These are phyloP conservation scores for Phytoseiulus persimilis DNA, from an alignment of 2,888 invertebrate genomes.

Conservation along the genomic window DNA sequence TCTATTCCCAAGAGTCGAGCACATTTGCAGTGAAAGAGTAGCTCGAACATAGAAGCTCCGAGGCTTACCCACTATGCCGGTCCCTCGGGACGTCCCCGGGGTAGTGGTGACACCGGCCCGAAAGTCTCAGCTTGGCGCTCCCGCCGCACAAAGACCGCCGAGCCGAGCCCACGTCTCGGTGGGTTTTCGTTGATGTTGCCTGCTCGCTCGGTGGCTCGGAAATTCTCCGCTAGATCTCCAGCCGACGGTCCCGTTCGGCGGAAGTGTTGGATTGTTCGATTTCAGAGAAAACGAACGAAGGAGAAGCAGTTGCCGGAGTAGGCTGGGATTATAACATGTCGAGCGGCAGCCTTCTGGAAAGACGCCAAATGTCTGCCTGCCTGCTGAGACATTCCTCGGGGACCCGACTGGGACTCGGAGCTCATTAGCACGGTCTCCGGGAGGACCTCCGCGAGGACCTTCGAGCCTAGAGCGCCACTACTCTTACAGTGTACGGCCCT, in stretches of 20 bases:
- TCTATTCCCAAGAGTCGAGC: constrained; percentile 36
- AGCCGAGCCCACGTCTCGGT: background rate
- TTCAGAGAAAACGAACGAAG: background rate
- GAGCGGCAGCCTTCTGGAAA: background rate
- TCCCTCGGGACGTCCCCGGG: constrained; percentile 33
- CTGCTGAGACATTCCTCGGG: background rate
- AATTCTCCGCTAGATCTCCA: too few species aligned
- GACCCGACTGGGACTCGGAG: constrained; percentile 9
- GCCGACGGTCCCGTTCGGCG: too few species aligned
- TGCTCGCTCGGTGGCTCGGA: background rate
- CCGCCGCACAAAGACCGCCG: background rate
- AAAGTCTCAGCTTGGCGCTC: background rate
- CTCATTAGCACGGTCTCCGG: constrained; percentile 28
- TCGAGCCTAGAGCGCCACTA: constrained; percentile 11
- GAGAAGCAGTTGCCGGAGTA: background rate
- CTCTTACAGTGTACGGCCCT: constrained; percentile 33
- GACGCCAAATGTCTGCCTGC: background rate
- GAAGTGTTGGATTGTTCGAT: background rate
- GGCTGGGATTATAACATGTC: background rate
- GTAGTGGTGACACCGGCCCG: constrained; percentile 34
- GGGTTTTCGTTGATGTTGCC: background rate
- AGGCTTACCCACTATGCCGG: background rate
- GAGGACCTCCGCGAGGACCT: constrained; percentile 7
- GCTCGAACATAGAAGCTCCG: constrained; percentile 36
- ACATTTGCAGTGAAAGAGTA: constrained; percentile 39